phyloP scores from a whole-genome alignment of 2,888 invertebrate species.

The Pollenia griseotomentosa region DNA sequence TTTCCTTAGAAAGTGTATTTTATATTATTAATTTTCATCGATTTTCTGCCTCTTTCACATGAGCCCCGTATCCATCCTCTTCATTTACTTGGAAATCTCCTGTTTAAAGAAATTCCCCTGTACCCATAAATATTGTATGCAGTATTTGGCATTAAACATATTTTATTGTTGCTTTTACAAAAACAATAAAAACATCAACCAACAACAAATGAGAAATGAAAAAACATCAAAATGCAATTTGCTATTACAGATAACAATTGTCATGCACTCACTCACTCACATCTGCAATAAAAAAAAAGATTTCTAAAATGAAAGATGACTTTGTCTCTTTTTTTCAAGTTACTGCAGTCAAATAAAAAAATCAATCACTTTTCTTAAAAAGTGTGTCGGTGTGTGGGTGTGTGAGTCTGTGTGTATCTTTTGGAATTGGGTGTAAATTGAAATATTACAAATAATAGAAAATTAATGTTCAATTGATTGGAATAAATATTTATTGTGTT shows the following conservation, averaged over 20 bases:
- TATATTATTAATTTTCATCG: no score
- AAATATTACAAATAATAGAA: conserved; percentile 63
- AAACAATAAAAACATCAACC: conserved; percentile 22
- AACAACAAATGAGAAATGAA: conserved; percentile 12
- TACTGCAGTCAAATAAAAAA: conserved; percentile 35
- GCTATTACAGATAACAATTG: conserved; percentile 64
- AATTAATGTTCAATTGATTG: conserved; percentile 69
- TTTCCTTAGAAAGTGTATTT: no score
- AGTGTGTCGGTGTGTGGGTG: neutral
- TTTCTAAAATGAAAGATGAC: conserved; percentile 55
- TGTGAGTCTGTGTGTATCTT: neutral
- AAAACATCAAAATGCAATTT: conserved; percentile 69
- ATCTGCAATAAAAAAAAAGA: conserved; percentile 41
- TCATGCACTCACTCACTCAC: conserved; percentile 48
- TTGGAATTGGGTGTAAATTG: conserved; percentile 49
- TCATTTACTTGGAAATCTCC: neutral
- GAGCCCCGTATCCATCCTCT: no score
- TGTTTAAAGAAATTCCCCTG: conserved; percentile 3
- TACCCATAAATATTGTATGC: neutral
- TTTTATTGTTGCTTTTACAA: conserved; percentile 13
- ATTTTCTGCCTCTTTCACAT: neutral
- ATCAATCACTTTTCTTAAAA: conserved; percentile 60
- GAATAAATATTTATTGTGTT: conserved; percentile 63
- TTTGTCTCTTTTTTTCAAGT: conserved; percentile 41
- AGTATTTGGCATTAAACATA: conserved; percentile 25